Evolutionary conservation across 2,797 vertebrate genomes (phyloP).

Genomic region (Vespertilio murinus): DNA sequence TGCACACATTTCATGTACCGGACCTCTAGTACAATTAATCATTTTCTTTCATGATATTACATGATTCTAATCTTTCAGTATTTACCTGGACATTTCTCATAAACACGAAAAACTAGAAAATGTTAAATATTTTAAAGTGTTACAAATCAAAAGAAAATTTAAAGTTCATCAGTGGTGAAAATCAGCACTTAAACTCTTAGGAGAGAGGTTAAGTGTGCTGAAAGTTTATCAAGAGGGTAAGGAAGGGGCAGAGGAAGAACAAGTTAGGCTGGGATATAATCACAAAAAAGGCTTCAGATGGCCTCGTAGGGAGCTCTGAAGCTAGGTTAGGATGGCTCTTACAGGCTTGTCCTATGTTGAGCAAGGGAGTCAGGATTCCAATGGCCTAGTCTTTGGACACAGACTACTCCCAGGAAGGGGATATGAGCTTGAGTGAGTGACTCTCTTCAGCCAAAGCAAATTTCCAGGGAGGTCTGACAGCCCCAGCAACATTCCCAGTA

Average conservation of each 20-base stretch:
- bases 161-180: not conserved
- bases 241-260: not conserved
- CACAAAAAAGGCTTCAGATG: not conserved
- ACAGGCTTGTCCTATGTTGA: not conserved
- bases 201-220: not conserved
- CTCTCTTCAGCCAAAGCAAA: not conserved
- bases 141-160: conserved; percentile 9
- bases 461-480: not conserved
- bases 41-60: conserved; percentile 7
- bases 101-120: not conserved
- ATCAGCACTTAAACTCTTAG: not conserved
- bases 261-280: not conserved
- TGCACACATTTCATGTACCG: too few relatives aligned
- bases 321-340: not conserved
- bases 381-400: not conserved
- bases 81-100: conserved; percentile 42
- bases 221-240: not conserved
- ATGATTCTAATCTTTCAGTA: not conserved
- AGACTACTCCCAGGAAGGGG: not conserved
- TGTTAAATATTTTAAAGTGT: not conserved
- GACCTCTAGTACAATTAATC: not conserved
- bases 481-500: not conserved
- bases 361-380: not conserved
- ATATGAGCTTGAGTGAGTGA: not conserved
- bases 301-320: not conserved